Conservation (phyloP, 2,797 vertebrate genomes). For the Syndactyla subalaris region DNA sequence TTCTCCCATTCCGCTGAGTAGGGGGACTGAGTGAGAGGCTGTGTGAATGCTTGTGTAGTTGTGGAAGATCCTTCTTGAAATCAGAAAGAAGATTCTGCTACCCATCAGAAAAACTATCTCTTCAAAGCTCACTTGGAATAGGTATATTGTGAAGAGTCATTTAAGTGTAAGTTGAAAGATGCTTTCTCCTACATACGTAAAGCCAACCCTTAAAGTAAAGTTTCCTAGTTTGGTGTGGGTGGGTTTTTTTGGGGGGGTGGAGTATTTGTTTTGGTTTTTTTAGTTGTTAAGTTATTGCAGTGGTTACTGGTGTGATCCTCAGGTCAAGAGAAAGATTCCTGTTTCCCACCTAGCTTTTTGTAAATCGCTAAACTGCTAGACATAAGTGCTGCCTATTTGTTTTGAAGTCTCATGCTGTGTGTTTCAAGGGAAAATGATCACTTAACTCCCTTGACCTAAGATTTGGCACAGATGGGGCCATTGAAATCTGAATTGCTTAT, state of each 20-base stretch:
- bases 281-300: neutral
- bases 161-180: neutral
- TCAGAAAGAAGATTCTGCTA: too few relatives aligned
- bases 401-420: neutral
- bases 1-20: neutral
- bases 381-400: neutral
- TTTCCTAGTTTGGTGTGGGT: neutral
- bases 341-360: neutral
- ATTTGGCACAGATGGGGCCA: neutral
- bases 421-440: neutral
- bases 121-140: neutral
- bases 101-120: neutral
- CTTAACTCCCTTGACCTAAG: neutral
- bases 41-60: neutral
- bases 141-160: neutral
- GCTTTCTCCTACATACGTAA: neutral
- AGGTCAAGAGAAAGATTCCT: neutral
- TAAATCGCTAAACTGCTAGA: neutral
- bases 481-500: neutral
- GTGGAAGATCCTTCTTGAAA: neutral
- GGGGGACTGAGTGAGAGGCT: rapidly evolving
- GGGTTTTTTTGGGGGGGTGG: neutral
- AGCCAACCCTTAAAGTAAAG: neutral
- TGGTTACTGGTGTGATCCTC: neutral
- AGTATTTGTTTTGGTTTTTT: neutral